Conservation (phyloP, 2,113 vertebrate genomes). For the Centrocercus urophasianus region DNA sequence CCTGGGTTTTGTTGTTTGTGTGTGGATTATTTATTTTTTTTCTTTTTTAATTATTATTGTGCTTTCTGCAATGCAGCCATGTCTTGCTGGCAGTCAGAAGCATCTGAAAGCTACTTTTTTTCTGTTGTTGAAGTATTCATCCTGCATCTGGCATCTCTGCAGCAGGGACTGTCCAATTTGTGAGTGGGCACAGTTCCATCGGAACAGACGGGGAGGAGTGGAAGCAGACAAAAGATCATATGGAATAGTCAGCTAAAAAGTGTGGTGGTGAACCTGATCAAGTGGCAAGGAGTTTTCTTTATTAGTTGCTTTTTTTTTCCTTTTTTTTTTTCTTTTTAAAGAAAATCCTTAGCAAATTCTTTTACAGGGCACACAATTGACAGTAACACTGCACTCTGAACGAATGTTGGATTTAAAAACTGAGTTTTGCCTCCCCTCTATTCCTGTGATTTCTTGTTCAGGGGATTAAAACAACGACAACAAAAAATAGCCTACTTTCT, state of each 20-base stretch:
- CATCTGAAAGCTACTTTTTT: slow-evolving; percentile 27
- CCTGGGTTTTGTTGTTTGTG: background rate
- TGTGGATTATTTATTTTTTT: background rate
- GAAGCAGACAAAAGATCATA: slow-evolving; percentile 69
- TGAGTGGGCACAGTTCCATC: slow-evolving; percentile 31
- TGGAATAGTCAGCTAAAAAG: slow-evolving; percentile 48
- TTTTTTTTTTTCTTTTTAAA: background rate
- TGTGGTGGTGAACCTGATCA: slow-evolving; percentile 5
- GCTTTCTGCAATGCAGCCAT: slow-evolving; percentile 40
- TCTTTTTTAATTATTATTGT: background rate
- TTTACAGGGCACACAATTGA: background rate
- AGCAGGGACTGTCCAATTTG: slow-evolving; percentile 49
- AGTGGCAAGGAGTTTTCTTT: background rate
- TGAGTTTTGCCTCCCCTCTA: background rate
- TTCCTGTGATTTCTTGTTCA: slow-evolving; percentile 4
- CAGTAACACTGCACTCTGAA: background rate
- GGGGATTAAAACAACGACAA: background rate
- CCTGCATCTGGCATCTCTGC: slow-evolving; percentile 41
- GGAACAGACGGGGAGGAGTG: slow-evolving; percentile 49
- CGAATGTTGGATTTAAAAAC: background rate
- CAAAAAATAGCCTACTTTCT: accelerated
- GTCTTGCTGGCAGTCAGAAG: slow-evolving; percentile 2
- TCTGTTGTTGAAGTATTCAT: slow-evolving; percentile 51
- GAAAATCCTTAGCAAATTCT: slow-evolving; percentile 14
- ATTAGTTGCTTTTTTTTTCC: background rate